These are phyloP conservation scores for Chaetura pelagica DNA, from an alignment of 2,113 vertebrate species.

Conservation along the genomic window DNA sequence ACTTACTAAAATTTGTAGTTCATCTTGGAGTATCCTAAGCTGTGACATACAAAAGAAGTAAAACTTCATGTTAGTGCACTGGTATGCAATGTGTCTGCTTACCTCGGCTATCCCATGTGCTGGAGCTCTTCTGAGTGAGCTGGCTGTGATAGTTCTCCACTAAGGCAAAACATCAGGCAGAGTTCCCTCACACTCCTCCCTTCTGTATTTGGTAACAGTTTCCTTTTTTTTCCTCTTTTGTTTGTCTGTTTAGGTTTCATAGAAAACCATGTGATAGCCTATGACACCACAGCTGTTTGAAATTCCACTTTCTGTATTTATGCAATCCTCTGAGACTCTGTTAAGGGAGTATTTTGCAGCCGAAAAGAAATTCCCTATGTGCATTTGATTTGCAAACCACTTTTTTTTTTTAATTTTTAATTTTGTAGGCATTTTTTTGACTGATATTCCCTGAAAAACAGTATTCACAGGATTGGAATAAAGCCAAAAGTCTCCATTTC, in stretches of 20 bases:
- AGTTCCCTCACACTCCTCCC: not conserved
- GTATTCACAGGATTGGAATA: not conserved
- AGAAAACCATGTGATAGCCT: not conserved
- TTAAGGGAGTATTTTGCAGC: not conserved
- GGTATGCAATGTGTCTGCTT: not conserved
- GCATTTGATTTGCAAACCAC: not conserved
- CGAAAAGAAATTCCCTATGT: not conserved
- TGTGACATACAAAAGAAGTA: not conserved
- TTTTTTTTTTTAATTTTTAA: not conserved
- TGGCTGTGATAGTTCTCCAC: not conserved
- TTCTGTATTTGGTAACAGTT: not conserved
- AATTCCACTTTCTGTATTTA: not conserved
- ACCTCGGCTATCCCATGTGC: rapidly evolving
- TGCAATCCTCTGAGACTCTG: not conserved
- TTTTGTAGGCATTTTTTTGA: not conserved
- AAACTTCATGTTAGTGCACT: not conserved
- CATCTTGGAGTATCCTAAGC: not conserved
- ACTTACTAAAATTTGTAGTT: not conserved
- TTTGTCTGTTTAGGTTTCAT: not conserved
- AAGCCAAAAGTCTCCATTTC: not conserved
- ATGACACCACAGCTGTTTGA: not conserved
- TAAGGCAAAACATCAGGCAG: not conserved
- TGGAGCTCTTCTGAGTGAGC: not conserved
- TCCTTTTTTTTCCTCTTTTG: not conserved
- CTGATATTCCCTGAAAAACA: not conserved